Conservation (phyloP, 2,113 vertebrate genomes). For the Synchiropus splendidus region DNA sequence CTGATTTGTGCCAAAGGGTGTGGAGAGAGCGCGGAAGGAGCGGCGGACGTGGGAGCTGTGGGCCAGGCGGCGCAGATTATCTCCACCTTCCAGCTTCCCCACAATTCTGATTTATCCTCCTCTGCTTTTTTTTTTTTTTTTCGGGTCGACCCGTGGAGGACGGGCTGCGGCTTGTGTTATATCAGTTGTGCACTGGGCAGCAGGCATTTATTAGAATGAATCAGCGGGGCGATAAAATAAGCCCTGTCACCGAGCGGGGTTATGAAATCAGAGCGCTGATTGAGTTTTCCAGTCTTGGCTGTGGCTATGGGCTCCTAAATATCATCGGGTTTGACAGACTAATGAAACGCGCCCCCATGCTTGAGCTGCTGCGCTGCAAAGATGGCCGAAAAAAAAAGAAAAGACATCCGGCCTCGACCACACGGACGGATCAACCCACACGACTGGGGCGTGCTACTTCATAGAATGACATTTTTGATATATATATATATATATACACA, state of each 20-base stretch:
- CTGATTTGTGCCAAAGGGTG: constrained; percentile 57
- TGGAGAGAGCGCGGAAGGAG: constrained; percentile 8
- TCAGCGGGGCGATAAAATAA: constrained; percentile 79
- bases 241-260: constrained; percentile 72
- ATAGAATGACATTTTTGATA: constrained; percentile 5
- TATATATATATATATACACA: constrained; percentile 32
- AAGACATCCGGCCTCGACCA: no score
- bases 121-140: constrained; percentile 2
- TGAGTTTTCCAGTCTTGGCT: constrained; percentile 67
- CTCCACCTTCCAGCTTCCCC: constrained; percentile 44
- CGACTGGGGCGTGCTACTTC: not conserved
- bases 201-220: constrained; percentile 67
- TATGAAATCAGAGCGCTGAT: constrained; percentile 88
- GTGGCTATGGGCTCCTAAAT: constrained; percentile 57
- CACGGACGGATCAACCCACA: no score
- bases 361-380: constrained; percentile 27
- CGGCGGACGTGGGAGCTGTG: constrained; percentile 20
- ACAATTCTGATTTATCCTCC: constrained; percentile 62
- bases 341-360: constrained; percentile 61
- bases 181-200: constrained; percentile 35
- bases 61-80: constrained; percentile 45
- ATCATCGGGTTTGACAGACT: constrained; percentile 68
- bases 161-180: constrained; percentile 45
- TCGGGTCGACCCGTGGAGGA: constrained; percentile 39
- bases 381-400: no score